Evolutionary conservation across 1,140 invertebrate genomes (phyloP).

Genomic region (Camponotus vicinus): DNA sequence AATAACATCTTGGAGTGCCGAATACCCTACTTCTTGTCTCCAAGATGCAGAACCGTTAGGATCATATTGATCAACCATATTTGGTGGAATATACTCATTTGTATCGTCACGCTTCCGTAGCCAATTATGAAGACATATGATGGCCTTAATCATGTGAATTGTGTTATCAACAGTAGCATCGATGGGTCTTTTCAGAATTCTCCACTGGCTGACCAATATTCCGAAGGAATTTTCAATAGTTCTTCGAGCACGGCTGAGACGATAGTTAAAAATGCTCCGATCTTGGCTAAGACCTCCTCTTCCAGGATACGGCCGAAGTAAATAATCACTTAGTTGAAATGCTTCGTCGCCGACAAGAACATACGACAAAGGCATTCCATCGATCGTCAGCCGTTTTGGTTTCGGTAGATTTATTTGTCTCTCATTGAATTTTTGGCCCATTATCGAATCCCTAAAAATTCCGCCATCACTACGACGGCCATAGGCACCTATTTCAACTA

Average conservation of each 20-base stretch:
- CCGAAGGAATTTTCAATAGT: neutral
- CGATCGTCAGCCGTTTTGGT: neutral
- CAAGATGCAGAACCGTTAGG: too few species aligned
- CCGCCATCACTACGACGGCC: neutral
- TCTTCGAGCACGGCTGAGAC: neutral
- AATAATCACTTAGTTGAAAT: neutral
- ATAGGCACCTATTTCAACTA: neutral
- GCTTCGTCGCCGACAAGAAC: neutral
- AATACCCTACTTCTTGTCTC: too few species aligned
- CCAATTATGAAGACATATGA: too few species aligned
- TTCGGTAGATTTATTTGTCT: neutral
- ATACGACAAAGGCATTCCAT: neutral
- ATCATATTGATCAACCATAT: too few species aligned
- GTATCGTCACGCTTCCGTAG: too few species aligned
- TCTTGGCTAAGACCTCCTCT: neutral
- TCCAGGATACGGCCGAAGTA: neutral
- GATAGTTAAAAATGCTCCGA: neutral
- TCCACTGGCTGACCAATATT: neutral
- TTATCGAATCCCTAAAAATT: constrained; percentile 3
- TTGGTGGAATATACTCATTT: too few species aligned
- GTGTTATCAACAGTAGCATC: too few species aligned
- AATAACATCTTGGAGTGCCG: too few species aligned
- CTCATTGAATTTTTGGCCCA: neutral
- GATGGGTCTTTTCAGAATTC: neutral
- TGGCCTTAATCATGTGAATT: too few species aligned